A percentile compares a stretch with the other conserved stretches of the same genome.
Conservation (phyloP, 2,113 vertebrate species). For the Pseudorectes ferrugineus region DNA sequence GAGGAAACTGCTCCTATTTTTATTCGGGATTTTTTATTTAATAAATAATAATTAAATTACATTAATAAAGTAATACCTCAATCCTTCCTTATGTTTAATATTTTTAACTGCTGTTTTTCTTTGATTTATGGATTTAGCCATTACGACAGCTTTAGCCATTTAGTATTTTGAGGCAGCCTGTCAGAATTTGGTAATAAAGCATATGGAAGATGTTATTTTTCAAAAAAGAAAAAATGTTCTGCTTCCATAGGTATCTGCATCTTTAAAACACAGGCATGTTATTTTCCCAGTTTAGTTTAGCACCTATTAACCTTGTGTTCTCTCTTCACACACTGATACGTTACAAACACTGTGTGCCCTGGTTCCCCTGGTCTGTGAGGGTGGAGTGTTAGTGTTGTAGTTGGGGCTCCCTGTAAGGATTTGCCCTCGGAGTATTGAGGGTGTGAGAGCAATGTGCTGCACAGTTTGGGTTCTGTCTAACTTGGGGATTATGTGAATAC, state of each 20-base stretch:
- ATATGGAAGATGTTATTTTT: not conserved
- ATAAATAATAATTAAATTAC: no score
- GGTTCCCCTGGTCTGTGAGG: not conserved
- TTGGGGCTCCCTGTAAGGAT: not conserved
- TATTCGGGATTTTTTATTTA: not conserved
- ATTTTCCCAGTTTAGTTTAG: not conserved
- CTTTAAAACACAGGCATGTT: not conserved
- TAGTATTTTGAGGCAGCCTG: not conserved
- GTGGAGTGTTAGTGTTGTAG: not conserved
- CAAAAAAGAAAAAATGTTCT: not conserved
- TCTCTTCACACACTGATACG: fast-evolving
- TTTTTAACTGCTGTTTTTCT: not conserved
- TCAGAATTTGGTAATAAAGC: not conserved
- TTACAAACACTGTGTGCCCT: not conserved
- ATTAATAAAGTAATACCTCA: not conserved
- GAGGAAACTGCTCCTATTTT: not conserved
- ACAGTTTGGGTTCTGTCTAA: not conserved
- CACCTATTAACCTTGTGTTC: not conserved
- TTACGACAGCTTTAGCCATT: not conserved
- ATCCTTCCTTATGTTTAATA: not conserved
- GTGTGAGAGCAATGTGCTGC: not conserved
- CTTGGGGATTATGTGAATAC: not conserved
- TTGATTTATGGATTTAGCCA: not conserved
- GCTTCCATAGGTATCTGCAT: not conserved
- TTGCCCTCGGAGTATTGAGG: not conserved